Evolutionary conservation across 2,797 vertebrate species (phyloP).

Genomic region (Gambusia yucatana): DNA sequence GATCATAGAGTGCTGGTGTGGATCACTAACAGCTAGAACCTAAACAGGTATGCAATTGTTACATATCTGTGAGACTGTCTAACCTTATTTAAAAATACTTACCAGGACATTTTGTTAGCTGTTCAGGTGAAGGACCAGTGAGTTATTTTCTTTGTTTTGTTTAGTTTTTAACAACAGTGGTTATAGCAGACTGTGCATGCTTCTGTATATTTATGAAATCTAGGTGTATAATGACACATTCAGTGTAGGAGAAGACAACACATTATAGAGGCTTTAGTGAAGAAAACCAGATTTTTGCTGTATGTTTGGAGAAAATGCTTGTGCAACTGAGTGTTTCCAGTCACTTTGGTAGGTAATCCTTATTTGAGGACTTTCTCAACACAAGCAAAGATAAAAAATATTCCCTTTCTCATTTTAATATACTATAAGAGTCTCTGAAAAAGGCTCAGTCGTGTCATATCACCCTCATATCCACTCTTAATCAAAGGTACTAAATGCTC

Average conservation of each 20-base stretch:
- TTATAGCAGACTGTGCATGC: background rate
- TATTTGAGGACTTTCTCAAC: background rate
- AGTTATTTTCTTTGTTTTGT: background rate
- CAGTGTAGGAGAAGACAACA: background rate
- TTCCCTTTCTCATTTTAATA: background rate
- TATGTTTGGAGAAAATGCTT: background rate
- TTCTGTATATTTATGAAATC: background rate
- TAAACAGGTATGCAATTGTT: conserved; percentile 10
- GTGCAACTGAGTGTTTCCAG: background rate
- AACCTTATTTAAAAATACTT: conserved; percentile 7
- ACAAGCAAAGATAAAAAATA: background rate
- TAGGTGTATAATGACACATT: background rate
- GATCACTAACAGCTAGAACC: conserved; percentile 19
- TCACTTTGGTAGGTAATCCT: background rate
- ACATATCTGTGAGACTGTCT: conserved; percentile 9
- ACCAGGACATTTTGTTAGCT: conserved; percentile 8
- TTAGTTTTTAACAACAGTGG: background rate
- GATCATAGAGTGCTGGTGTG: conserved; percentile 22
- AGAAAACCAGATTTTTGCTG: background rate
- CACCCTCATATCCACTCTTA: background rate
- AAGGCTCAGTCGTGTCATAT: background rate
- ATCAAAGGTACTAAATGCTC: background rate
- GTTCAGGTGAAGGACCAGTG: background rate
- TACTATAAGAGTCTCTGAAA: background rate
- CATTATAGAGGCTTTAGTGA: background rate